Conservation (phyloP, 2,888 invertebrate genomes). For the Sympetrum striolatum region DNA sequence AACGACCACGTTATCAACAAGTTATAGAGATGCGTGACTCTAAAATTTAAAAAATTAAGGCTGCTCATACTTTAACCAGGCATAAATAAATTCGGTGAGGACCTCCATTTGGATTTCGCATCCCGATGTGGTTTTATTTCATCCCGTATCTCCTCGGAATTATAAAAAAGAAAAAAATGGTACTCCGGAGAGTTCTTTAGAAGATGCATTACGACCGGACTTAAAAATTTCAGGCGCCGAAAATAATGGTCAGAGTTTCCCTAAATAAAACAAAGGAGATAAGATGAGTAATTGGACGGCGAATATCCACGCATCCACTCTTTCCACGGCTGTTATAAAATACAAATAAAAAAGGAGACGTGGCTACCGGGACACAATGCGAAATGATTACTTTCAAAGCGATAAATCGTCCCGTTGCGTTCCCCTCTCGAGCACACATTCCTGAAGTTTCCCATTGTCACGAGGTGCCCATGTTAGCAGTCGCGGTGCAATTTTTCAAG, state of each 20-base stretch:
- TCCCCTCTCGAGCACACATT: not conserved
- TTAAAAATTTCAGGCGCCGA: not conserved
- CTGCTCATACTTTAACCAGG: not conserved
- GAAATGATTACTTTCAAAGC: not conserved
- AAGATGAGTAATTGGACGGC: not conserved
- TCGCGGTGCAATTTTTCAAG: conserved; percentile 12
- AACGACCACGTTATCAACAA: no score
- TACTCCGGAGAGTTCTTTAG: not conserved
- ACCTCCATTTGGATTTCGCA: not conserved
- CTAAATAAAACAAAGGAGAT: not conserved
- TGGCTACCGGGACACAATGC: not conserved
- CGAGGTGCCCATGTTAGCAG: conserved; percentile 2
- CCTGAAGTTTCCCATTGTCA: conserved; percentile 5
- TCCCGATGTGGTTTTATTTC: not conserved
- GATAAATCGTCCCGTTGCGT: not conserved
- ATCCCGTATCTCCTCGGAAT: not conserved
- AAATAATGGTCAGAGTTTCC: not conserved
- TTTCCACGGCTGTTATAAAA: not conserved
- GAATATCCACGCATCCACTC: not conserved
- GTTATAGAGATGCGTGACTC: no score
- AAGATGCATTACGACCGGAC: not conserved
- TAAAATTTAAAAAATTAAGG: no score
- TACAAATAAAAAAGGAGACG: not conserved
- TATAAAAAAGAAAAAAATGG: not conserved
- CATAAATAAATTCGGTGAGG: not conserved